Evolutionary conservation across 2,888 invertebrate species (phyloP).

Genomic region (Andrena minutula): DNA sequence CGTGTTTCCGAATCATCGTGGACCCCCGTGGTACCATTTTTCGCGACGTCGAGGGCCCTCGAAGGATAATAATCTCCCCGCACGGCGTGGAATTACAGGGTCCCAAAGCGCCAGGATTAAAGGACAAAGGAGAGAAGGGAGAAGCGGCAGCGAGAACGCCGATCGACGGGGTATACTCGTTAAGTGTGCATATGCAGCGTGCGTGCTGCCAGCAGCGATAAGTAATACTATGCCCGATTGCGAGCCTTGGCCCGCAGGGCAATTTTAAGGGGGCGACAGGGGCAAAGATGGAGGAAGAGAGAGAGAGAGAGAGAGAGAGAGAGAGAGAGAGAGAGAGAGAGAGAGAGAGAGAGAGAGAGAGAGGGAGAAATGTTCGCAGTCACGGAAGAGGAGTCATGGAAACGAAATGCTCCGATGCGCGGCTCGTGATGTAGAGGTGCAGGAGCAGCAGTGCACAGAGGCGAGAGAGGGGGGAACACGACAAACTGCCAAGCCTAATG

Average conservation of each 20-base stretch:
- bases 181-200: slow-evolving; percentile 49
- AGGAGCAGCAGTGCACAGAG: slow-evolving; percentile 27
- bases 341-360: slow-evolving; percentile 2
- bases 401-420: slow-evolving; percentile 51
- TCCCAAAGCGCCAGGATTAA: slow-evolving; percentile 55
- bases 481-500: slow-evolving; percentile 84
- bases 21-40: slow-evolving; percentile 12
- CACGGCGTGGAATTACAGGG: slow-evolving; percentile 58
- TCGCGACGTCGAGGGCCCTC: slow-evolving; percentile 21
- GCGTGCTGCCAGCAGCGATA: slow-evolving; percentile 59
- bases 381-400: slow-evolving; percentile 66
- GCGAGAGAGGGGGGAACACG: slow-evolving; percentile 71
- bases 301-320: too few species aligned
- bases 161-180: slow-evolving; percentile 59
- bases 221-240: slow-evolving; percentile 61
- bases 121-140: slow-evolving; percentile 50
- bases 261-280: slow-evolving; percentile 38
- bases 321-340: slow-evolving; percentile 44
- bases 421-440: slow-evolving; percentile 43
- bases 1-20: slow-evolving; percentile 1
- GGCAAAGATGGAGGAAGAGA: not conserved
- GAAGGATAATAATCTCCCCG: slow-evolving; percentile 49
- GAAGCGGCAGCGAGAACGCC: slow-evolving; percentile 17
- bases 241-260: slow-evolving; percentile 40
- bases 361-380: slow-evolving; percentile 61